phyloP scores from a whole-genome alignment of 1,140 invertebrate genomes.

The Bombus turneri region DNA sequence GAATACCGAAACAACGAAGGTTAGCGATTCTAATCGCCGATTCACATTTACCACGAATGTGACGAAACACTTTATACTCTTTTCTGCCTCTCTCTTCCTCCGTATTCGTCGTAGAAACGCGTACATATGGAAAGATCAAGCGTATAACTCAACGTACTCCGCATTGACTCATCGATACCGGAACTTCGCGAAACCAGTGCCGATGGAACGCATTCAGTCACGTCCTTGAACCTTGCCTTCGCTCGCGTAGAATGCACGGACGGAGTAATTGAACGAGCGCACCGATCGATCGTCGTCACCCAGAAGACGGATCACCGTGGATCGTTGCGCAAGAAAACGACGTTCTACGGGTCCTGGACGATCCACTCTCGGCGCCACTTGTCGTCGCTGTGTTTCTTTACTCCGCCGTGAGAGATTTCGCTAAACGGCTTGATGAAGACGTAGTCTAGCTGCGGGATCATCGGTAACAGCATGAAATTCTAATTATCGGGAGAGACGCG shows the following conservation, averaged over 20 bases:
- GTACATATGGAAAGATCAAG: conserved; percentile 36
- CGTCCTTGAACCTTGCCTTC: conserved; percentile 68
- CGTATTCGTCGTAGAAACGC: not conserved
- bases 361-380: conserved; percentile 17
- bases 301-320: conserved; percentile 63
- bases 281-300: conserved; percentile 67
- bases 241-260: conserved; percentile 63
- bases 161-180: conserved; percentile 65
- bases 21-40: not conserved
- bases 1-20: not conserved
- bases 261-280: conserved; percentile 54
- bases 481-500: conserved; percentile 25
- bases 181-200: conserved; percentile 58
- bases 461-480: conserved; percentile 19
- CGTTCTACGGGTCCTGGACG: conserved; percentile 6
- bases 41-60: conserved; percentile 32
- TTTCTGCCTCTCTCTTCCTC: not conserved
- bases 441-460: not conserved
- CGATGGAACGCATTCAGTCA: conserved; percentile 43
- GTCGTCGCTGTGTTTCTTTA: conserved; percentile 13
- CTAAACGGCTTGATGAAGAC: conserved; percentile 7
- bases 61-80: not conserved
- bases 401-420: conserved; percentile 6
- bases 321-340: conserved; percentile 56
- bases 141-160: conserved; percentile 50